A percentile compares a stretch with the other conserved stretches of the same genome.
phyloP scores from a whole-genome alignment of 2,797 vertebrate species.

The Meriones psammophilus region DNA sequence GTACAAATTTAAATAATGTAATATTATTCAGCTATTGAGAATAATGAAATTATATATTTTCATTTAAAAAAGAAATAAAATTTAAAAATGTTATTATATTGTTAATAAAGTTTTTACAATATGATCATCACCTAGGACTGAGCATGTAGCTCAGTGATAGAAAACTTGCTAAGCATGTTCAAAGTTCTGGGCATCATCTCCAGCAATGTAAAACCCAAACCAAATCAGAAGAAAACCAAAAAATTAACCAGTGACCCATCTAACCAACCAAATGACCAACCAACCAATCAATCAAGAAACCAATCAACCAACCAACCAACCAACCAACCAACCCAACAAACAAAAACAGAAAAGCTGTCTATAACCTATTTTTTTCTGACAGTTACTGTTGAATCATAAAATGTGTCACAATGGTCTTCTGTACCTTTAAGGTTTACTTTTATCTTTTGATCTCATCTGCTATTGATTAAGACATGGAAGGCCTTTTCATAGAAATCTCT shows the following conservation, averaged over 20 bases:
- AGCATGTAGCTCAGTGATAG: not conserved
- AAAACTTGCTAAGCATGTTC: not conserved
- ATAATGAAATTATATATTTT: too few species aligned
- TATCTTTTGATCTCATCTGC: not conserved
- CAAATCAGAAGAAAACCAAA: not conserved
- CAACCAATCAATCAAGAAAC: not conserved
- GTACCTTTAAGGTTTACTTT: not conserved
- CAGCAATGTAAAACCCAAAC: not conserved
- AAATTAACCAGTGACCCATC: not conserved
- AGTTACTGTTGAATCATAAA: not conserved
- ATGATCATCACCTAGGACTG: not conserved
- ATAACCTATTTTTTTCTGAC: not conserved
- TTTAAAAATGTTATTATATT: not conserved
- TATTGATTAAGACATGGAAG: not conserved
- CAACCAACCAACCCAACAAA: not conserved
- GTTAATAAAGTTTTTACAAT: not conserved
- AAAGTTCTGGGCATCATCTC: not conserved
- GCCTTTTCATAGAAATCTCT: not conserved
- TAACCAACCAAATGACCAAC: not conserved
- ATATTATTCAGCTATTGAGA: too few species aligned
- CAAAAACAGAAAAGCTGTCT: not conserved
- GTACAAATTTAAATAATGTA: too few species aligned
- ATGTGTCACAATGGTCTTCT: not conserved
- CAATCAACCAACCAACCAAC: too few species aligned
- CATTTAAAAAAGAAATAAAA: constrained; percentile 1